Conservation (phyloP, 2,113 vertebrate species). For the Trematomus loennbergii region DNA sequence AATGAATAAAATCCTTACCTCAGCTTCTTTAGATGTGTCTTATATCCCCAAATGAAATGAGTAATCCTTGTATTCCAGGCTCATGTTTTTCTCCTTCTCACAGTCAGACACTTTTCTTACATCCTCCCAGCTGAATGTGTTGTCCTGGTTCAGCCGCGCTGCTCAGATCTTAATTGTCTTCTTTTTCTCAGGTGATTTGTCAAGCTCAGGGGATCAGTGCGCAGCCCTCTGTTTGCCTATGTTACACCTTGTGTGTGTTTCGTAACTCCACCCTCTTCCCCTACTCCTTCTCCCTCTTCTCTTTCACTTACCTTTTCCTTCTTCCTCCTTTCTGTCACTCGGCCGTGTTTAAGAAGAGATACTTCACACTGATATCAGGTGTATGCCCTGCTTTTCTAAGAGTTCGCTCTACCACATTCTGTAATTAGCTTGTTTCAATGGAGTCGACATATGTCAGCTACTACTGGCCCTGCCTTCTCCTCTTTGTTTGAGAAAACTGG, state of each 20-base stretch:
- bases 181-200: constrained; percentile 40
- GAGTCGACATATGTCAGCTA: background rate
- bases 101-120: constrained; percentile 3
- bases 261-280: constrained; percentile 74
- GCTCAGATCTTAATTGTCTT: constrained; percentile 58
- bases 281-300: constrained; percentile 28
- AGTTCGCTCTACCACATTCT: constrained; percentile 22
- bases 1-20: constrained; percentile 44
- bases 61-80: constrained; percentile 10
- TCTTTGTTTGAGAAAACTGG: constrained; percentile 73
- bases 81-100: constrained; percentile 42
- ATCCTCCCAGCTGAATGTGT: constrained; percentile 31
- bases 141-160: constrained; percentile 21
- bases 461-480: constrained; percentile 12
- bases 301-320: constrained; percentile 24
- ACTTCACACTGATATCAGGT: constrained; percentile 8
- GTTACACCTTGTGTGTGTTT: constrained; percentile 54
- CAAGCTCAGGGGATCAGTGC: constrained; percentile 58
- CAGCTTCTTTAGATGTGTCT: constrained; percentile 22
- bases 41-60: constrained; percentile 9
- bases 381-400: background rate
- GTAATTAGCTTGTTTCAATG: background rate
- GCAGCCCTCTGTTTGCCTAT: constrained; percentile 66
- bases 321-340: constrained; percentile 31
- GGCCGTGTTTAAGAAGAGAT: background rate